Evolutionary conservation across 2,888 invertebrate species (phyloP), one percentile per base, ranked within the genome.

Genomic region (Thumatha senex): DNA sequence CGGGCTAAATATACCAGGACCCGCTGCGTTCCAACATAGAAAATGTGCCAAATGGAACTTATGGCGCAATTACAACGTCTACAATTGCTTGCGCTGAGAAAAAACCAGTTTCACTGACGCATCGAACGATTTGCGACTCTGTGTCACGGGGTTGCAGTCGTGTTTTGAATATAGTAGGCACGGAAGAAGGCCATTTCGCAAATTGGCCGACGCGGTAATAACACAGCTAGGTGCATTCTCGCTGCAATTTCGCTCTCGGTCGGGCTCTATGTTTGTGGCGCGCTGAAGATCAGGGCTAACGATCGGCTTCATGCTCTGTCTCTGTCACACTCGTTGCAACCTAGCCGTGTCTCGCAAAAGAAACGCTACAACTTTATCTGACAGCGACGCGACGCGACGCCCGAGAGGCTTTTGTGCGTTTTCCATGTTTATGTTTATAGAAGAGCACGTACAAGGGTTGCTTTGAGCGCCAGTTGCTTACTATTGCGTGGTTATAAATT

Each of bases 221-320:
- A 89, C 89, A 86, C 84, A 87, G 87, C 88, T 90, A 90, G 90
- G 89, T 90, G 90, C 90, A 90, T 90, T 89, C 88, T 89, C 84
- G 85, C 80, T 90, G 91, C 91, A 90, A 90, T 90, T 90, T 91
- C 91, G 89, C 91, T 91, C 91, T 91, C 91, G 89, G 89, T 90
- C 89, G 90, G 89, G 86, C 86, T 91, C 79, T 91, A 86, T 91
- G 91, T 91, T 90, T 91, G 91, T 91, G 87, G 90, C 90, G 89
- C 89, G 89, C 80, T 91, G 91, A 91, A 91, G 91, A 91, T 91
- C 91, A 91, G 89, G 90, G 91, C 91, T 91, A 91, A 91, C 91
- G 90, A 91, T 91, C 89, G 89, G 83, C 84, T 81, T 73, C 68
- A 56, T 72, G 63, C 66, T 71, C 78, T 74, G 67, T 89, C 88